Percentiles rank a stretch among this genome's conserved stretches.
Evolutionary conservation across 2,888 invertebrate genomes (phyloP).

Genomic region (Agrochola lychnidis): DNA sequence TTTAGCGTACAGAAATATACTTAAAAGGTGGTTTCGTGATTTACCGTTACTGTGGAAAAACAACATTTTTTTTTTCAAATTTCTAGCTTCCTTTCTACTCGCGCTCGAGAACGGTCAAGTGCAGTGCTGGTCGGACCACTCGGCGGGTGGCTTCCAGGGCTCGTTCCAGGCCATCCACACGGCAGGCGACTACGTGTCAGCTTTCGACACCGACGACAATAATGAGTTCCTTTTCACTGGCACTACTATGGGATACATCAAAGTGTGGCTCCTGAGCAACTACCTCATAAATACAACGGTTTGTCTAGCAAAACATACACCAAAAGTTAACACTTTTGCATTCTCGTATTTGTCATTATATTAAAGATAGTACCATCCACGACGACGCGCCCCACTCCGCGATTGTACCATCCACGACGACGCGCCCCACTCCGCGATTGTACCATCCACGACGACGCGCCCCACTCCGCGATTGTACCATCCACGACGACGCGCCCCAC

Average conservation of each 20-base stretch:
- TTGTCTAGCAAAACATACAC: neutral
- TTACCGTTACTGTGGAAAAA: neutral
- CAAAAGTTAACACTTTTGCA: neutral
- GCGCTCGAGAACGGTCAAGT: conserved; percentile 94
- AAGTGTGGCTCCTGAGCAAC: conserved; percentile 94
- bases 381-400: no score
- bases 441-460: no score
- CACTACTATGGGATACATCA: conserved; percentile 94
- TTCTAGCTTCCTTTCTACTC: conserved; percentile 92
- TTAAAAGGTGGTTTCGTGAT: neutral
- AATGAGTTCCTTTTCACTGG: conserved; percentile 94
- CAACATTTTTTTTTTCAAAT: neutral
- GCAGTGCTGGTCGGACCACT: conserved; percentile 96
- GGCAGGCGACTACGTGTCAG: conserved; percentile 92
- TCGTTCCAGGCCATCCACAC: conserved; percentile 93
- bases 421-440: no score
- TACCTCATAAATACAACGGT: conserved; percentile 89
- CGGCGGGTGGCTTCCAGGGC: conserved; percentile 93
- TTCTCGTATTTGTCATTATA: neutral
- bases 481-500: no score
- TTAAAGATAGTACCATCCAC: no score
- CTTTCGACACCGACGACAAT: conserved; percentile 93
- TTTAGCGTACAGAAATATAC: neutral
- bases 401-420: no score
- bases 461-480: no score